Conservation (phyloP, 2,113 vertebrate genomes). For the Pseudorhombus dupliciocellatus region DNA sequence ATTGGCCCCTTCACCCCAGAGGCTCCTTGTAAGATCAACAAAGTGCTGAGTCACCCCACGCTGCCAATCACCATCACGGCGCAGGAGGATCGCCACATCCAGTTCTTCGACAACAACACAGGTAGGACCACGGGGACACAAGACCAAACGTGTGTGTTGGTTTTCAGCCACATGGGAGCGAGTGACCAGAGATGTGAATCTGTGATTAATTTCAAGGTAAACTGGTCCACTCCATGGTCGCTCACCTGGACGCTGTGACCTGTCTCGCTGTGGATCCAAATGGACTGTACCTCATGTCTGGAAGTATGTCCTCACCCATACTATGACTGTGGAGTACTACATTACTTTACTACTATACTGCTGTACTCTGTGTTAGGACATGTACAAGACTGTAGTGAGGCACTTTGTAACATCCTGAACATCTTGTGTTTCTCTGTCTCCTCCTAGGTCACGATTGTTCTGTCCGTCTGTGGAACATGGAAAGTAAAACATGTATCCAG, state of each 20-base stretch:
- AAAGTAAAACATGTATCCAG: constrained; percentile 97
- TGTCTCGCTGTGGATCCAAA: constrained; percentile 97
- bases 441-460: constrained; percentile 95
- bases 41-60: constrained; percentile 95
- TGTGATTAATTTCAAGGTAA: constrained; percentile 83
- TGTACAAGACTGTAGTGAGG: no score
- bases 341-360: neutral
- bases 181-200: no score
- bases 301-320: constrained; percentile 86
- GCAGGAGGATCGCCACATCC: constrained; percentile 95
- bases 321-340: neutral
- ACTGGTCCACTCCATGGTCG: constrained; percentile 96
- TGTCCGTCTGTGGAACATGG: constrained; percentile 96
- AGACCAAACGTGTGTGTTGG: no score
- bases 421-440: neutral
- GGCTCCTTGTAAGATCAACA: constrained; percentile 91
- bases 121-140: constrained; percentile 70
- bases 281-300: constrained; percentile 98
- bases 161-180: no score
- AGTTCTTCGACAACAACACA: constrained; percentile 97
- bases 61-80: constrained; percentile 96
- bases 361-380: neutral
- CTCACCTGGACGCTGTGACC: constrained; percentile 96
- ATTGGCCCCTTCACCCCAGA: constrained; percentile 39
- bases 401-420: no score